Percentiles rank a stretch among this genome's conserved stretches.
phyloP scores from a whole-genome alignment of 2,797 vertebrate species.

The Rhyacichthys aspro region DNA sequence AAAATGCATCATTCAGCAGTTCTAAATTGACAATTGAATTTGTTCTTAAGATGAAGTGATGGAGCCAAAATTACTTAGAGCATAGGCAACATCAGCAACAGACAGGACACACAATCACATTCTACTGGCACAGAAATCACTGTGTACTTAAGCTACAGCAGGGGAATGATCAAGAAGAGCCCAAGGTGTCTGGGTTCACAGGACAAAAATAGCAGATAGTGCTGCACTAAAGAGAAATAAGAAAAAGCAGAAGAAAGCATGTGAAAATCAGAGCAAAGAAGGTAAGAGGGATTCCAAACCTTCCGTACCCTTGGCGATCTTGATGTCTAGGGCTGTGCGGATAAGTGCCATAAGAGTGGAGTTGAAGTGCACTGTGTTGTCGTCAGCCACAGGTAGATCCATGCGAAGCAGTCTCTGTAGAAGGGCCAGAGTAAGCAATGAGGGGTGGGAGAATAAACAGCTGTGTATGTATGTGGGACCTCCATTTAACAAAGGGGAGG shows the following conservation, averaged over 20 bases:
- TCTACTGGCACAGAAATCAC: constrained; percentile 19
- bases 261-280: constrained; percentile 26
- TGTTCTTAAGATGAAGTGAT: constrained; percentile 14
- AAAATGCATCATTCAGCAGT: neutral
- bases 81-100: constrained; percentile 5
- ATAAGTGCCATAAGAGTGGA: constrained; percentile 97
- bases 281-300: constrained; percentile 59
- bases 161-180: constrained; percentile 37
- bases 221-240: constrained; percentile 9
- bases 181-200: constrained; percentile 35
- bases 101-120: constrained; percentile 9
- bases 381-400: constrained; percentile 94
- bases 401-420: constrained; percentile 91
- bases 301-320: constrained; percentile 92
- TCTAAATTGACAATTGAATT: neutral
- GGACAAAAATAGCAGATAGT: constrained; percentile 29
- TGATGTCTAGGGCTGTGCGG: constrained; percentile 94
- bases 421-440: constrained; percentile 64
- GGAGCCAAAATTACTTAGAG: neutral
- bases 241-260: constrained; percentile 20
- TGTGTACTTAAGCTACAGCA: constrained; percentile 33
- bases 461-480: constrained; percentile 59
- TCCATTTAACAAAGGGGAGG: constrained; percentile 82
- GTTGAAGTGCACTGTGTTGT: constrained; percentile 96
- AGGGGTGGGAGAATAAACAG: constrained; percentile 44